Evolutionary conservation across 2,888 invertebrate species (phyloP).

Genomic region (Zygogramma bicolorata): DNA sequence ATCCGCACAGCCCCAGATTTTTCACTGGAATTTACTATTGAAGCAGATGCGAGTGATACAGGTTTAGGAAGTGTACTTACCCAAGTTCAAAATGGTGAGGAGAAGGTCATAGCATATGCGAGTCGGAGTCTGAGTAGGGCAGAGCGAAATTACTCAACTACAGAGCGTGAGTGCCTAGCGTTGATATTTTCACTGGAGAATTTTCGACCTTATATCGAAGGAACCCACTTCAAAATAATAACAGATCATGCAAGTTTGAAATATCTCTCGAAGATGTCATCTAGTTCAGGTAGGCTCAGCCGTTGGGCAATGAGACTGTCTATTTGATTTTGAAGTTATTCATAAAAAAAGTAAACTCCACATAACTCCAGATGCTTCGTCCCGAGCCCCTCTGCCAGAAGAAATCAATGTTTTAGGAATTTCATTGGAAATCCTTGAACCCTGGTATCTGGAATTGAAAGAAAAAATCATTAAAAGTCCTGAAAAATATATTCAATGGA

Average conservation of each 20-base stretch:
- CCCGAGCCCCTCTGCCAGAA: neutral
- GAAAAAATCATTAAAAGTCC: neutral
- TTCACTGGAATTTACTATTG: constrained; percentile 39
- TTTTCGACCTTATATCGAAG: neutral
- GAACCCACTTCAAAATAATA: neutral
- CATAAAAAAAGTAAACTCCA: constrained; percentile 31
- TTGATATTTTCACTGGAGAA: neutral
- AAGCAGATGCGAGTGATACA: constrained; percentile 50
- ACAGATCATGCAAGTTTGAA: constrained; percentile 8
- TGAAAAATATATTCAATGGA: neutral
- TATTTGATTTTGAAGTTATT: constrained; percentile 29
- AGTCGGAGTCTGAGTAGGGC: neutral
- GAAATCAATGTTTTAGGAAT: constrained; percentile 1
- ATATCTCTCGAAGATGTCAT: neutral
- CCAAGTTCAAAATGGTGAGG: neutral
- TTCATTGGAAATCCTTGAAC: neutral
- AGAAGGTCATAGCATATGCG: neutral
- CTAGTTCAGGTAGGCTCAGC: neutral
- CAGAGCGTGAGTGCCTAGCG: too few species aligned
- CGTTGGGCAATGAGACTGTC: neutral
- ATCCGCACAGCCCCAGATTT: constrained; percentile 48
- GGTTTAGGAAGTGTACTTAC: constrained; percentile 6
- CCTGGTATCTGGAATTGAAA: neutral
- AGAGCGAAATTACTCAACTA: neutral
- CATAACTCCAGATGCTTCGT: constrained; percentile 29